Base-by-base conservation (phyloP, 2,113 vertebrate genomes). In the Nibea albiflora region DNA sequence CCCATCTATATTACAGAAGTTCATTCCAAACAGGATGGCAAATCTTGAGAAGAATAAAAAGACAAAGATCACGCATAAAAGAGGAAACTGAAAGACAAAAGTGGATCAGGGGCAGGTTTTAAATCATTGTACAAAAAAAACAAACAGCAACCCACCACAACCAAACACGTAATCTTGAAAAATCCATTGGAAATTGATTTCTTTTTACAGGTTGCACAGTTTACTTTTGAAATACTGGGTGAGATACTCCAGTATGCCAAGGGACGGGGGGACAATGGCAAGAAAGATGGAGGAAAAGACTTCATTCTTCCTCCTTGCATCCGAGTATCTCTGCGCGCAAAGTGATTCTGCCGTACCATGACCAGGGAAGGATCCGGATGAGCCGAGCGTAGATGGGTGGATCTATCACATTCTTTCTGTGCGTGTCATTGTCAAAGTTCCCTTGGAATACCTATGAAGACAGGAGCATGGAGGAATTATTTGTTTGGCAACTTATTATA, bases 341-440 rank as follows among this genome's bases (percentile, higher is more conserved):
- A 44, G 98, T 99, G 95, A 99, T 99, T 84, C 98, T 95, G 76
- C 98, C 97, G 0, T 99, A 99, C 98, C 98, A 99, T 0, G 98
- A 99, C 98, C 98, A 99, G 0, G 98, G 98, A 9, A 99, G 96
- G 92, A 99, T 97, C 91, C 98, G 94, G 81, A 99, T 35, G 61
- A 97, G 94, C 63, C 96, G 96, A 22, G 98, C 95, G 0, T 95
- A 94, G 94, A 99, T 96, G 0, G 98, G 97, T 0, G 97, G 97
- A 50, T 98, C 97, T 11, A 99, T 97, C 92, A 98, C 97, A 0
- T 99, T 99, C 96, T 99, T 99, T 90, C 98, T 97, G 95, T 99
- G 98, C 0, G 98, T 99, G 90, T 99, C 98, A 0, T 99, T 99
- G 95, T 99, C 98, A 73, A 99, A 99, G 91, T 99, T 99, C 56